A percentile compares a stretch with the other conserved stretches of the same genome.
Conservation (phyloP, 2,797 vertebrate genomes). For the Mus minutoides region DNA sequence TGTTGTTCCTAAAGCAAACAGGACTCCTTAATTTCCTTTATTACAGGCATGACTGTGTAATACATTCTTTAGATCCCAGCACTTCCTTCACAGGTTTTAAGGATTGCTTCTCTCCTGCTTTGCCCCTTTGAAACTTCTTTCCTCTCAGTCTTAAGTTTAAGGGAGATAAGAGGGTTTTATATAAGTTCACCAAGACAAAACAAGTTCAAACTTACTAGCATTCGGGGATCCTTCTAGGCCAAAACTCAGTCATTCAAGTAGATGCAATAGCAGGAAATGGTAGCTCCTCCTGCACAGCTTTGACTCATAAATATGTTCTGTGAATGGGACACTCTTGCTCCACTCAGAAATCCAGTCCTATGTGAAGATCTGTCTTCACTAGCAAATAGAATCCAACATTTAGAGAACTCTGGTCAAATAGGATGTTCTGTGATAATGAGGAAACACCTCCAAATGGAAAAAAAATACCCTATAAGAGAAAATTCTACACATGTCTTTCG, state of each 20-base stretch:
- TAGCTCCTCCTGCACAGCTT: neutral
- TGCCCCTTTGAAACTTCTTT: constrained; percentile 34
- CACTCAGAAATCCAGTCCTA: neutral
- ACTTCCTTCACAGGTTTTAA: constrained; percentile 5
- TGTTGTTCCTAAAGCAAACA: constrained; percentile 26
- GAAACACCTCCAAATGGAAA: neutral
- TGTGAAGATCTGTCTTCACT: neutral
- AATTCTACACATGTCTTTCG: neutral
- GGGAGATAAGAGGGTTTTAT: neutral
- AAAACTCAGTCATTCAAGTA: neutral
- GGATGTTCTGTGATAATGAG: neutral
- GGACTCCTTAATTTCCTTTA: neutral
- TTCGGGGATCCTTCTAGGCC: neutral
- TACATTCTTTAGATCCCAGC: constrained; percentile 7
- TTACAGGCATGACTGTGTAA: neutral
- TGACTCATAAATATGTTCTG: neutral
- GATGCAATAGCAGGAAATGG: neutral
- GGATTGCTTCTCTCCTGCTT: constrained; percentile 8
- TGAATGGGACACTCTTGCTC: neutral
- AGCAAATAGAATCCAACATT: neutral
- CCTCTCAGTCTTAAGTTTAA: constrained; percentile 13
- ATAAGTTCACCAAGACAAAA: constrained; percentile 48
- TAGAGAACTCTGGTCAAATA: neutral
- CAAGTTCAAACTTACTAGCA: neutral
- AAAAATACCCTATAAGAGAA: neutral